These are phyloP conservation scores for Cyanoramphus novaezelandiae DNA, from an alignment of 2,113 vertebrate species.

Conservation along the genomic window DNA sequence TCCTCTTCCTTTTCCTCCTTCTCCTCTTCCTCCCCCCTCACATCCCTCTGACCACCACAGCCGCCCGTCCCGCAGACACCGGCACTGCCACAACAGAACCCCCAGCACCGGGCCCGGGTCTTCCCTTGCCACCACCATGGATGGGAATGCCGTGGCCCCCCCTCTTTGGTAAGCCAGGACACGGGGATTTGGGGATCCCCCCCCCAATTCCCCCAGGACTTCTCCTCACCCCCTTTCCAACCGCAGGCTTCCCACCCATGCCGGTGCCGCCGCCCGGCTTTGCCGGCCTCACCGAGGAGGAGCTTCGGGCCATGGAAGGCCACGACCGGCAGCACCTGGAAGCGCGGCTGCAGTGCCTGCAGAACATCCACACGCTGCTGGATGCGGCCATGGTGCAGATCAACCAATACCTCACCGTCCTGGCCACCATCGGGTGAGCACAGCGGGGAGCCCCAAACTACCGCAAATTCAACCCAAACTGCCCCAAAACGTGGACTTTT, in stretches of 20 bases:
- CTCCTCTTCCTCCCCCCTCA: neutral
- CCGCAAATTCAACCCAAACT: too few species aligned
- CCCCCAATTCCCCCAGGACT: neutral
- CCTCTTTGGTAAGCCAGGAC: constrained; percentile 84
- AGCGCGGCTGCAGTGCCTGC: constrained; percentile 90
- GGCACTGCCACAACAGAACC: neutral
- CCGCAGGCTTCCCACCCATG: constrained; percentile 86
- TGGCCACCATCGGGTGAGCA: constrained; percentile 83
- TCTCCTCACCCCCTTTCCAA: neutral
- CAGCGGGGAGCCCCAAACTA: too few species aligned
- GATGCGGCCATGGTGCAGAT: constrained; percentile 96
- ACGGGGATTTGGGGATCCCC: too few species aligned
- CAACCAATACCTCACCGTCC: constrained; percentile 92
- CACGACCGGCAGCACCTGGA: constrained; percentile 90
- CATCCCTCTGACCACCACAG: neutral
- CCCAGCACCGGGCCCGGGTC: constrained; percentile 61
- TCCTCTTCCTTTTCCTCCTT: too few species aligned
- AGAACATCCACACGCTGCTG: constrained; percentile 93
- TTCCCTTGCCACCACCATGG: constrained; percentile 91
- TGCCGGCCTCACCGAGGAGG: constrained; percentile 86
- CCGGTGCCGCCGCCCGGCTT: constrained; percentile 89
- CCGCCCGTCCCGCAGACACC: constrained; percentile 26
- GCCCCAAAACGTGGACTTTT: too few species aligned
- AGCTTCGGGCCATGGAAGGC: constrained; percentile 89
- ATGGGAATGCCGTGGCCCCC: constrained; percentile 89